Conservation (phyloP, 2,113 vertebrate species). For the Ramphastos sulfuratus region DNA sequence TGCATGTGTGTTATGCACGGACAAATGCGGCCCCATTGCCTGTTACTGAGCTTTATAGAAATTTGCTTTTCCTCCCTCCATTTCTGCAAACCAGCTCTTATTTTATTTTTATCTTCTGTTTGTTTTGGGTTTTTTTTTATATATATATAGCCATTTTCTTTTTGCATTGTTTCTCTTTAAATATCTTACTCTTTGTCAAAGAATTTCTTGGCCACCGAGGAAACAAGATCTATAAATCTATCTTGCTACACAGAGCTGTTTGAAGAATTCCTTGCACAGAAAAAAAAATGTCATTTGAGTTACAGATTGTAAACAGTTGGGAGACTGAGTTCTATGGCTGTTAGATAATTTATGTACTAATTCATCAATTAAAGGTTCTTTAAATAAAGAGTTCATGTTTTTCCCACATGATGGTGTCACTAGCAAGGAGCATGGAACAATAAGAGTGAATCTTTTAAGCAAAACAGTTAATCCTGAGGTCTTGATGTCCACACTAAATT, state of each 20-base stretch:
- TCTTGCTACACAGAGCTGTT: neutral
- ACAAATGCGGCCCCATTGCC: neutral
- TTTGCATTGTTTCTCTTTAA: neutral
- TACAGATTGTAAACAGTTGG: slow-evolving; percentile 10
- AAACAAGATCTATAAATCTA: neutral
- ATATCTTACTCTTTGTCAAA: neutral
- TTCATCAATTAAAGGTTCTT: neutral
- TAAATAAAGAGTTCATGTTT: neutral
- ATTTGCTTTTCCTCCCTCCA: neutral
- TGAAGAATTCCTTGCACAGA: neutral
- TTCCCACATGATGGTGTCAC: neutral
- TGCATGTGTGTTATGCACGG: fast-evolving
- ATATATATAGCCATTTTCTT: neutral
- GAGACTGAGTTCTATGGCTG: neutral
- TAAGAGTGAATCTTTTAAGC: neutral
- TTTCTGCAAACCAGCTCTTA: neutral
- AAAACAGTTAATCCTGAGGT: neutral
- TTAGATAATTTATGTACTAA: neutral
- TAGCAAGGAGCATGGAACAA: neutral
- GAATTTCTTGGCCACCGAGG: neutral
- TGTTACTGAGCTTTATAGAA: neutral
- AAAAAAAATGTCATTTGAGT: neutral
- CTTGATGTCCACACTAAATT: neutral
- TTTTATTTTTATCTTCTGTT: neutral
- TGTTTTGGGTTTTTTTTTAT: neutral